Percentiles rank a stretch among this genome's conserved stretches.
phyloP scores from a whole-genome alignment of 2,113 vertebrate species.

The Neogobius melanostomus region DNA sequence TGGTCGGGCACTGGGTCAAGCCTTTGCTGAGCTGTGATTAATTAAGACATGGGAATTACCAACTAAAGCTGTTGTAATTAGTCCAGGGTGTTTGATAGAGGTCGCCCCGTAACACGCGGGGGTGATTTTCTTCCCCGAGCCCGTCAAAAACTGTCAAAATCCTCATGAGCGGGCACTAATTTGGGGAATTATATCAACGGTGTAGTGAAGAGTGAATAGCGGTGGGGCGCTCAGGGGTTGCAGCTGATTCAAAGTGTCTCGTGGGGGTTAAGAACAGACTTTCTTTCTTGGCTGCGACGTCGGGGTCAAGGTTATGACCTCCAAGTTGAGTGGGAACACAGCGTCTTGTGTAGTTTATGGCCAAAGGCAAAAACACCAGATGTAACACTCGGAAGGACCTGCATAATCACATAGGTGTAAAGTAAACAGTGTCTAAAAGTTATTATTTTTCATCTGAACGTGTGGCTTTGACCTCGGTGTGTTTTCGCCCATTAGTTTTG shows the following conservation, averaged over 20 bases:
- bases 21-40: conserved; percentile 75
- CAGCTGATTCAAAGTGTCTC: conserved; percentile 54
- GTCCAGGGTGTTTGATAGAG: conserved; percentile 75
- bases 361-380: conserved; percentile 55
- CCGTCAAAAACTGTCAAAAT: conserved; percentile 78
- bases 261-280: conserved; percentile 54
- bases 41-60: conserved; percentile 79
- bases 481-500: not conserved
- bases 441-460: not conserved
- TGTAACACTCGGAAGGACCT: conserved; percentile 53
- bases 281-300: conserved; percentile 53
- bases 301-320: conserved; percentile 66
- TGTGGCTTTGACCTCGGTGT: not conserved
- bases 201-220: conserved; percentile 78
- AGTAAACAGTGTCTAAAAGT: not conserved
- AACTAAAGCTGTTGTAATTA: conserved; percentile 85
- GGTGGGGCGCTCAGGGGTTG: conserved; percentile 9
- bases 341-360: conserved; percentile 52
- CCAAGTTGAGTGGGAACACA: conserved; percentile 55
- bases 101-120: conserved; percentile 72
- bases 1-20: conserved; percentile 38
- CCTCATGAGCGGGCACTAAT: conserved; percentile 76
- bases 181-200: conserved; percentile 79
- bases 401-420: not conserved
- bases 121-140: conserved; percentile 84